Evolutionary conservation across 2,888 invertebrate species (phyloP).

Genomic region (Geotrupes spiniger): DNA sequence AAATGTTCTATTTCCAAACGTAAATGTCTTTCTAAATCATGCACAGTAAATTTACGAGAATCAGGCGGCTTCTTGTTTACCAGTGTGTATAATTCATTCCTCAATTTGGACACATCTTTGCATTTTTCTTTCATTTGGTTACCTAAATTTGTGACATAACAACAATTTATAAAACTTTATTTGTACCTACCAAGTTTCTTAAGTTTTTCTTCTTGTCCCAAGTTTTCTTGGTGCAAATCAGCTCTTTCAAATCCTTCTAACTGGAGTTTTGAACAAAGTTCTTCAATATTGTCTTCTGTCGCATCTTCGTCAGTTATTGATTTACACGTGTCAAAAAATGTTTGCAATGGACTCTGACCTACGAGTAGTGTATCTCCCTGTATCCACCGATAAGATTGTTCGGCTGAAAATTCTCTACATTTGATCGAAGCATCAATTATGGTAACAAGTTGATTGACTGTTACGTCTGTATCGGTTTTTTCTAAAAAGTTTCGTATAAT

Average conservation of each 20-base stretch:
- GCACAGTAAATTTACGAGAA: slow-evolving; percentile 34
- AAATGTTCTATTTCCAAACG: slow-evolving; percentile 54
- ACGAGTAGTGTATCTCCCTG: slow-evolving; percentile 26
- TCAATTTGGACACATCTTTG: slow-evolving; percentile 45
- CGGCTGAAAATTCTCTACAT: slow-evolving; percentile 10
- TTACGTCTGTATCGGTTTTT: slow-evolving; percentile 33
- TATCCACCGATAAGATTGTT: slow-evolving; percentile 24
- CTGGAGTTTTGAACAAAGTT: slow-evolving; percentile 58
- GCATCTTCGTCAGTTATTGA: slow-evolving; percentile 34
- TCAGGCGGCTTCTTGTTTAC: slow-evolving; percentile 40
- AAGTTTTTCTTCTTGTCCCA: slow-evolving; percentile 54
- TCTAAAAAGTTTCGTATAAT: slow-evolving; percentile 42
- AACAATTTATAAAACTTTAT: slow-evolving; percentile 8
- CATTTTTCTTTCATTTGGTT: slow-evolving; percentile 47
- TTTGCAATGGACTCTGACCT: slow-evolving; percentile 37
- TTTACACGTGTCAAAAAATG: slow-evolving; percentile 40
- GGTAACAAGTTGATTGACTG: slow-evolving; percentile 33
- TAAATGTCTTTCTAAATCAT: slow-evolving; percentile 30
- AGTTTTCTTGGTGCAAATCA: slow-evolving; percentile 61
- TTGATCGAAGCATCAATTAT: slow-evolving; percentile 33
- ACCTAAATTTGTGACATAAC: slow-evolving; percentile 28
- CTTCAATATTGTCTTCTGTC: slow-evolving; percentile 51
- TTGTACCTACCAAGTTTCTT: slow-evolving; percentile 53
- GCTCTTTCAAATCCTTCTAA: slow-evolving; percentile 62
- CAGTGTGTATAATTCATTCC: slow-evolving; percentile 39